A percentile compares a stretch with the other conserved stretches of the same genome.
Evolutionary conservation across 2,888 invertebrate species (phyloP).

Genomic region (Acholoe squamosa): DNA sequence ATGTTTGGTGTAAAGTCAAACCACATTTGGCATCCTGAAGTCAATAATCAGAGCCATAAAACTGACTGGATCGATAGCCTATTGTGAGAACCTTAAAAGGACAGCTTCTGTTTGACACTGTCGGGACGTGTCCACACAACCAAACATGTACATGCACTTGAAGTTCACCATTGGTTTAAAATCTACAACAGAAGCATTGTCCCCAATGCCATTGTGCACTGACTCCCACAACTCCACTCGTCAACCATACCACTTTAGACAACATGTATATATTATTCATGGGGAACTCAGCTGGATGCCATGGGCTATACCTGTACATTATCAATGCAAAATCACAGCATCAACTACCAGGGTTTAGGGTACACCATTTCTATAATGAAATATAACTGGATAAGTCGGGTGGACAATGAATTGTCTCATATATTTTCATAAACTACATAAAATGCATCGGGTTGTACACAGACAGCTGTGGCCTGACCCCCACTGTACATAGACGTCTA

Average conservation of each 20-base stretch:
- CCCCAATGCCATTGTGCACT: neutral
- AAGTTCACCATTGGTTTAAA: neutral
- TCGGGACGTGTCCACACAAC: neutral
- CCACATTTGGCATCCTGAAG: neutral
- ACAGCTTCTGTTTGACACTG: slow-evolving; percentile 23
- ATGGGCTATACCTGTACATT: no score
- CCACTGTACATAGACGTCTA: no score
- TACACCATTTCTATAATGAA: no score
- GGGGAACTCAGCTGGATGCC: neutral
- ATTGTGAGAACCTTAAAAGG: neutral
- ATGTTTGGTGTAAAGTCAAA: neutral
- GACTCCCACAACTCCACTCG: neutral
- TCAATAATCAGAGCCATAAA: slow-evolving; percentile 6
- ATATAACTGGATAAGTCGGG: no score
- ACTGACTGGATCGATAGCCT: neutral
- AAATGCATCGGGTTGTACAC: neutral
- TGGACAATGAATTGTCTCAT: no score
- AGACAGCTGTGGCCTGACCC: no score
- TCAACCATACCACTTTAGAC: neutral
- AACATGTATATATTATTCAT: slow-evolving; percentile 1
- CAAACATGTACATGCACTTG: slow-evolving; percentile 48
- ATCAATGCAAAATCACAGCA: no score
- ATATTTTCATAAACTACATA: no score
- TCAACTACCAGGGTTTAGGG: no score
- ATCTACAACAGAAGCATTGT: slow-evolving; percentile 19